phyloP scores from a whole-genome alignment of 2,113 vertebrate species.

The Otolemur garnettii region DNA sequence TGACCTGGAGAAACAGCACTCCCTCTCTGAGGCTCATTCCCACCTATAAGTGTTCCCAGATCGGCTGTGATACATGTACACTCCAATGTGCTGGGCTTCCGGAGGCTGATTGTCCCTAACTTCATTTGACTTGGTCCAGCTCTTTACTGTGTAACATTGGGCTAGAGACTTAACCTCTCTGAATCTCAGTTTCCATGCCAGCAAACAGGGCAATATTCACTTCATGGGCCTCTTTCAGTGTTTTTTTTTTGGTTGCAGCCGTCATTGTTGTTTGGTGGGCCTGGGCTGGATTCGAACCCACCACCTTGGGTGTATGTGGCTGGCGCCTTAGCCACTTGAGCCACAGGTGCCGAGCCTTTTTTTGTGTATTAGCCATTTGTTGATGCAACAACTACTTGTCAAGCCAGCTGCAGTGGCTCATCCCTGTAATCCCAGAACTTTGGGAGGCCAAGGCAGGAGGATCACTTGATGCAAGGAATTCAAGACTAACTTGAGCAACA shows the following conservation, averaged over 20 bases:
- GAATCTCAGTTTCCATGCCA: not conserved
- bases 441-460: too few relatives aligned
- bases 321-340: too few relatives aligned
- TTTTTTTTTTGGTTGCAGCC: not conserved
- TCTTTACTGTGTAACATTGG: constrained; percentile 13
- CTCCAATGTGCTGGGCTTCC: not conserved
- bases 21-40: not conserved
- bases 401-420: too few relatives aligned
- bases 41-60: not conserved
- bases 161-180: not conserved
- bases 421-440: too few relatives aligned
- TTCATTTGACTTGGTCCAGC: not conserved
- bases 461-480: too few relatives aligned
- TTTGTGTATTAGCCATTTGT: not conserved
- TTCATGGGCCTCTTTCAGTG: not conserved
- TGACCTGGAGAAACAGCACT: not conserved
- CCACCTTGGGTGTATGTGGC: too few relatives aligned
- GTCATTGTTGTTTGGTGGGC: too few relatives aligned
- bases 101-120: not conserved
- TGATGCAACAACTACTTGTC: not conserved
- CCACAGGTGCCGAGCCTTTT: too few relatives aligned
- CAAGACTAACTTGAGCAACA: too few relatives aligned
- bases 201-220: not conserved
- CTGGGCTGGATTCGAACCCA: too few relatives aligned
- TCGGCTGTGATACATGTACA: not conserved